These are phyloP conservation scores for Aelia acuminata DNA, from an alignment of 2,888 invertebrate species.

Conservation along the genomic window DNA sequence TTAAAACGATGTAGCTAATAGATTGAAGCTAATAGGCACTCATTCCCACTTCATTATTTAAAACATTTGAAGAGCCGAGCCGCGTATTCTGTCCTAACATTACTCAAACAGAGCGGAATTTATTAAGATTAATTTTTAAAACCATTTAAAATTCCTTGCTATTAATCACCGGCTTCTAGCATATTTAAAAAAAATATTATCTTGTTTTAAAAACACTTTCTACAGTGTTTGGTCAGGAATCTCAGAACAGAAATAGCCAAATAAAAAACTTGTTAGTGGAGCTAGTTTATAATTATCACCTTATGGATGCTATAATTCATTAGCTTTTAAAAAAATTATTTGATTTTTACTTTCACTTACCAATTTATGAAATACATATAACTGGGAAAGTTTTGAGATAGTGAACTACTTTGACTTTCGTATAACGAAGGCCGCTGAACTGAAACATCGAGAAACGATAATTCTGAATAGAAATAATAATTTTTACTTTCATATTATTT, in stretches of 20 bases:
- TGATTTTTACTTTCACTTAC: too few species aligned
- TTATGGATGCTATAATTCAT: neutral
- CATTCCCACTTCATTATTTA: slow-evolving; percentile 13
- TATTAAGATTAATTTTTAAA: slow-evolving; percentile 7
- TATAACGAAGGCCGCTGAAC: too few species aligned
- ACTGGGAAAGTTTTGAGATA: too few species aligned
- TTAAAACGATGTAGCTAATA: neutral
- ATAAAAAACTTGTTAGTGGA: neutral
- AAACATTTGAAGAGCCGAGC: neutral
- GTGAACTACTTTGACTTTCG: too few species aligned
- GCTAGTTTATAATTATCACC: neutral
- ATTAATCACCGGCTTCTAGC: neutral
- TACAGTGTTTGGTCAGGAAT: neutral
- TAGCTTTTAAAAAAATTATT: neutral
- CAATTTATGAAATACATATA: too few species aligned
- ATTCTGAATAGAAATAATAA: too few species aligned
- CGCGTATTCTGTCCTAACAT: neutral
- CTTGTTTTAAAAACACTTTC: neutral
- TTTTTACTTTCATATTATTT: too few species aligned
- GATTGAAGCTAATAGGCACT: slow-evolving; percentile 13
- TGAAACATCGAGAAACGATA: too few species aligned
- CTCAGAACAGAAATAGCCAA: neutral
- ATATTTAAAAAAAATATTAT: neutral
- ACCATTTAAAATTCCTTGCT: neutral
- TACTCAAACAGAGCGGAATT: neutral